Conservation (phyloP, 2,797 vertebrate genomes). For the Prunella strophiata region DNA sequence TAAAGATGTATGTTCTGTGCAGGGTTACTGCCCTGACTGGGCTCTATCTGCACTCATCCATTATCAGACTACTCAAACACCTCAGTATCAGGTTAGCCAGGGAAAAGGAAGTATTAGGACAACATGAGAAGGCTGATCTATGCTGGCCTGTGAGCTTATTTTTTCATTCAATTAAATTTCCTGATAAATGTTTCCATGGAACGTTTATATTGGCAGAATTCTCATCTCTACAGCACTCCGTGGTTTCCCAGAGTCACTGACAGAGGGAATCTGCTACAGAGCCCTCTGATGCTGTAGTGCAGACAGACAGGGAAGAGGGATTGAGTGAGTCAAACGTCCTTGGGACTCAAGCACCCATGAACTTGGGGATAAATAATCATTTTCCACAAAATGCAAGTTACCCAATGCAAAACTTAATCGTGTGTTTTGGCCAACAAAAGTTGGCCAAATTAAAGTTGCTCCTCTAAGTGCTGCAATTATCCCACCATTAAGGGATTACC, state of each 20-base stretch:
- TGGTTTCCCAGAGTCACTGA: neutral
- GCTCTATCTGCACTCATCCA: neutral
- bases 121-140: neutral
- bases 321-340: rapidly evolving
- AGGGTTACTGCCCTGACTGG: neutral
- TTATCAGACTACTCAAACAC: neutral
- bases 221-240: neutral
- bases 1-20: neutral
- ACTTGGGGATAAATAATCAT: neutral
- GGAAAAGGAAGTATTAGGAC: neutral
- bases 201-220: neutral
- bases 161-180: neutral
- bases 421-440: neutral
- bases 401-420: neutral
- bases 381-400: neutral
- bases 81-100: neutral
- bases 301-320: neutral
- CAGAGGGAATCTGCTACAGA: neutral
- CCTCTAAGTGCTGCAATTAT: neutral
- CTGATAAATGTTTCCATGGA: neutral
- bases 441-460: neutral
- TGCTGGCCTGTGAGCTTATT: neutral
- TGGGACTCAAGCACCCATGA: neutral
- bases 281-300: neutral
- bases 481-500: neutral